phyloP scores from a whole-genome alignment of 2,113 vertebrate genomes.

The Toxotes jaculatrix region DNA sequence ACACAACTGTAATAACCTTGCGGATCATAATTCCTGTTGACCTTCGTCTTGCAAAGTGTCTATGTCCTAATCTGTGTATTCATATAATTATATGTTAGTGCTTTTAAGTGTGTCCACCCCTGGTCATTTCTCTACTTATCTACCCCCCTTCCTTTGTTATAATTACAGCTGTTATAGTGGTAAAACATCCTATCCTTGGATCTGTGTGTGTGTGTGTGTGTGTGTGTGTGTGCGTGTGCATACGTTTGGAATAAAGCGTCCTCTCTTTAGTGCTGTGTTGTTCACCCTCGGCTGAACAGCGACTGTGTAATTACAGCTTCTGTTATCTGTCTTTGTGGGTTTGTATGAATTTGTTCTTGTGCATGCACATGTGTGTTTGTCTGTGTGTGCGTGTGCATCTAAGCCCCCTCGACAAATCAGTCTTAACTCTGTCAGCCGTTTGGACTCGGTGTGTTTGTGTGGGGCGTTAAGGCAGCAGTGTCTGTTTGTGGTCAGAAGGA shows the following conservation, averaged over 20 bases:
- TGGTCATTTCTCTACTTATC: conserved; percentile 54
- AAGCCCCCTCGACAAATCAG: conserved; percentile 53
- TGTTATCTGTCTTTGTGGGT: conserved; percentile 63
- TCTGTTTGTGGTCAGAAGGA: conserved; percentile 40
- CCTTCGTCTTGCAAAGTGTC: conserved; percentile 48
- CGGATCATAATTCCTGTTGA: conserved; percentile 51
- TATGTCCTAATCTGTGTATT: conserved; percentile 45
- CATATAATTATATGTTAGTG: conserved; percentile 60
- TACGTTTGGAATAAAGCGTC: conserved; percentile 38
- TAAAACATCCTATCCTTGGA: conserved; percentile 47
- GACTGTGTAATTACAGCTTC: conserved; percentile 64
- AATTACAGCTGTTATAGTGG: conserved; percentile 59
- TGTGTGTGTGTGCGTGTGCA: conserved; percentile 23
- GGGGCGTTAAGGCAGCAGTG: not conserved
- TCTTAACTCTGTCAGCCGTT: conserved; percentile 34
- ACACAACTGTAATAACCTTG: conserved; percentile 49
- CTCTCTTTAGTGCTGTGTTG: conserved; percentile 38
- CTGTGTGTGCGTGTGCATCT: conserved; percentile 6
- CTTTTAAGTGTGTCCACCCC: conserved; percentile 42
- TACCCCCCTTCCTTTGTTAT: conserved; percentile 31
- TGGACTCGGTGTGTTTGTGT: conserved; percentile 6
- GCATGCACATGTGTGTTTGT: conserved; percentile 17
- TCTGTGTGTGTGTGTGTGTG: conserved; percentile 15
- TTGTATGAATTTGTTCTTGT: conserved; percentile 29
- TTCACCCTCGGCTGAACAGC: conserved; percentile 62